These are phyloP conservation scores for Phaethornis superciliosus DNA, from an alignment of 2,113 vertebrate species.

Conservation along the genomic window DNA sequence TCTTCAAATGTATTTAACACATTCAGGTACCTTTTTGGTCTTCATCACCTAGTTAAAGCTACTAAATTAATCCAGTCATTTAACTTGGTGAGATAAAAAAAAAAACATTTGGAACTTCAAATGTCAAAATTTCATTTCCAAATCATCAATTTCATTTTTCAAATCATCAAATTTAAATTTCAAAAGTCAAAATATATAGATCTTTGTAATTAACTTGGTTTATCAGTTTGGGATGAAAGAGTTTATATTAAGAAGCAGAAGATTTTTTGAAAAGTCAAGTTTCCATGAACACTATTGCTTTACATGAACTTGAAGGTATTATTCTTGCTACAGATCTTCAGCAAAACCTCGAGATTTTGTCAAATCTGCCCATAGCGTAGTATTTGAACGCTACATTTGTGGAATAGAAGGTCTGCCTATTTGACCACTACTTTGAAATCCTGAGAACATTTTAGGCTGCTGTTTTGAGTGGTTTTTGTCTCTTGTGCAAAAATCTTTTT, in stretches of 20 bases:
- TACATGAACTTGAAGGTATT: background rate
- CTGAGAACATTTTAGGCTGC: background rate
- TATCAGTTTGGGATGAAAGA: background rate
- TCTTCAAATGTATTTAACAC: background rate
- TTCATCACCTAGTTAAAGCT: background rate
- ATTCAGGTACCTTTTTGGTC: background rate
- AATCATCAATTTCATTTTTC: no score
- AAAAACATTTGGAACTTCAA: background rate
- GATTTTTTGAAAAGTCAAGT: background rate
- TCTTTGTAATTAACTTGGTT: fast-evolving
- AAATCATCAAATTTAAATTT: no score
- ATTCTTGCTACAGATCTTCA: background rate
- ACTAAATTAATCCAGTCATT: background rate
- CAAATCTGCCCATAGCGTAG: fast-evolving
- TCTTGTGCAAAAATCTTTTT: background rate
- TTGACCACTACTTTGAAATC: background rate
- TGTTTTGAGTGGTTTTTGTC: background rate
- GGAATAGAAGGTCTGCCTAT: background rate
- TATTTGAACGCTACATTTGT: background rate
- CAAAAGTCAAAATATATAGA: background rate
- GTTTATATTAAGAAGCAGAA: background rate
- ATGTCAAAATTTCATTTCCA: no score
- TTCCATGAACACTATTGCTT: background rate
- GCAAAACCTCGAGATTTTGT: background rate
- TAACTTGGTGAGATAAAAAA: background rate